phyloP scores from a whole-genome alignment of 2,113 vertebrate species.

The Vidua chalybeata region DNA sequence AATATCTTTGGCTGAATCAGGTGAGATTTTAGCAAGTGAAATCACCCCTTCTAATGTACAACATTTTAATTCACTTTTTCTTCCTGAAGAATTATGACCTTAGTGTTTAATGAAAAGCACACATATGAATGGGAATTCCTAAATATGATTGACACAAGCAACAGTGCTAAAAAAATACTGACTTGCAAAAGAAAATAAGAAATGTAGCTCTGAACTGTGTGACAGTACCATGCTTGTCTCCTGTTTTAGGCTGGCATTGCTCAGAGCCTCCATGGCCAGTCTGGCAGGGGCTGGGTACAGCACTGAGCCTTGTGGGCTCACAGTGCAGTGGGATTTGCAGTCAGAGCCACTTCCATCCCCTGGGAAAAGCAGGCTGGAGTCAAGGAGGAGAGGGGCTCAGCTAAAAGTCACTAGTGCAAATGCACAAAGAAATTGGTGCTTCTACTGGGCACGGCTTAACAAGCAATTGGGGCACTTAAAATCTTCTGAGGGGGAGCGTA shows the following conservation, averaged over 20 bases:
- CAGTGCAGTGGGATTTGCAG: not conserved
- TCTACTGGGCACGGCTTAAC: not conserved
- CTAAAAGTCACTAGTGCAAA: not conserved
- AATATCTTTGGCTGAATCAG: not conserved
- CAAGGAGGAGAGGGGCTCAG: not conserved
- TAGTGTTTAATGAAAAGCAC: not conserved
- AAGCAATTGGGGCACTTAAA: not conserved
- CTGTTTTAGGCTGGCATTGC: not conserved
- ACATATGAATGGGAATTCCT: not conserved
- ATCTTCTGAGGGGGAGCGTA: not conserved
- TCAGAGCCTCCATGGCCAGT: not conserved
- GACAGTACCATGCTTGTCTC: not conserved
- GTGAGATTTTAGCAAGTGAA: not conserved
- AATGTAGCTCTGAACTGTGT: not conserved
- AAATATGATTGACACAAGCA: not conserved
- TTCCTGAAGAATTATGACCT: not conserved
- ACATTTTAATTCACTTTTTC: not conserved
- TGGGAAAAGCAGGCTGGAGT: not conserved
- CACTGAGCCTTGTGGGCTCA: not conserved
- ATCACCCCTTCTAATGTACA: not conserved
- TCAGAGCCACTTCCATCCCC: not conserved
- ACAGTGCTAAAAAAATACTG: not conserved
- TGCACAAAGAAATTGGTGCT: not conserved
- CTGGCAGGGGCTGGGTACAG: not conserved
- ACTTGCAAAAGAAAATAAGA: not conserved